Conservation (phyloP, 1,140 invertebrate genomes). For the Sitobion miscanthi region DNA sequence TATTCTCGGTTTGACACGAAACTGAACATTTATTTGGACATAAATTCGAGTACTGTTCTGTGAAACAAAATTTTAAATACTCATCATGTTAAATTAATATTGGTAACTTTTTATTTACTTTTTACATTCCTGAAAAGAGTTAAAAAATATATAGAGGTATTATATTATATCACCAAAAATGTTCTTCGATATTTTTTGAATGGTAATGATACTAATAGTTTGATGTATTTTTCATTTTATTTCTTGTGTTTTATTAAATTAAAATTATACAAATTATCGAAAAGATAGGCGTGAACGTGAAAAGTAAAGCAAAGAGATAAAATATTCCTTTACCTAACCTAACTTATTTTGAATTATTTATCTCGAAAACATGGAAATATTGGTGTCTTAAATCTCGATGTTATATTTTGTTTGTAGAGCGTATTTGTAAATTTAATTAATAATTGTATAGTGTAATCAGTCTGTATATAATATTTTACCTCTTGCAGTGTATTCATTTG, state of each 20-base stretch:
- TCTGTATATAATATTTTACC: neutral
- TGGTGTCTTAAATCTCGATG: neutral
- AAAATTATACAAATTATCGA: neutral
- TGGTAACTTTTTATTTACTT: neutral
- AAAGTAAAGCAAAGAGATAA: neutral
- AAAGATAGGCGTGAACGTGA: neutral
- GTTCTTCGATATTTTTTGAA: neutral
- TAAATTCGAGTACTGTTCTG: neutral
- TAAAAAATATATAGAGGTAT: neutral
- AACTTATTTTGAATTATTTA: no score
- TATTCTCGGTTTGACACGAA: conserved; percentile 47
- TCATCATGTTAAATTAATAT: neutral
- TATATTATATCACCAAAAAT: neutral
- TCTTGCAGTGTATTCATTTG: neutral
- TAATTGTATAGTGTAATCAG: neutral
- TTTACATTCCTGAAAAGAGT: neutral
- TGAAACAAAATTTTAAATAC: neutral
- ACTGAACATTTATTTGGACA: conserved; percentile 26
- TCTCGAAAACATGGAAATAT: neutral
- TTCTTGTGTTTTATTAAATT: neutral
- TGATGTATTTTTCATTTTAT: neutral
- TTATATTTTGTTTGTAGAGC: neutral
- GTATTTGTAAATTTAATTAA: neutral
- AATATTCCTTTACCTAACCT: no score
- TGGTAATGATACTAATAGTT: neutral